Percentiles rank a stretch among this genome's conserved stretches.
Conservation (phyloP, 92 coral and sea anemone species). For the Paramuricea clavata region DNA sequence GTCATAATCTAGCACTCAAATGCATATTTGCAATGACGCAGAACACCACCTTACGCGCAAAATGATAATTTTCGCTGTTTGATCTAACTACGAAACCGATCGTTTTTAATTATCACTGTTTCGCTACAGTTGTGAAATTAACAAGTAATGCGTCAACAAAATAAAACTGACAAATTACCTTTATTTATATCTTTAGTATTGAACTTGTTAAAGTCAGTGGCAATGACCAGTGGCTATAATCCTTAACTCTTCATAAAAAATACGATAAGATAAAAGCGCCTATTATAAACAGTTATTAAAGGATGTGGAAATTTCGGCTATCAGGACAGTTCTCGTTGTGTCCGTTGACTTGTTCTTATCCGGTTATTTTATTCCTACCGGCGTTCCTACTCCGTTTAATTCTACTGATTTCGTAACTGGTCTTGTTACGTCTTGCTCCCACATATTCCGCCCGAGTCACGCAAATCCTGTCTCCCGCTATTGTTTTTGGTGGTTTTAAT, state of each 20-base stretch:
- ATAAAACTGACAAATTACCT: neutral
- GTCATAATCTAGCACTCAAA: too few species aligned
- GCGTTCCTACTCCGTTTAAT: too few species aligned
- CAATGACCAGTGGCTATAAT: neutral
- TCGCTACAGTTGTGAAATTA: neutral
- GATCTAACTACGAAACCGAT: neutral
- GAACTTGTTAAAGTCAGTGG: neutral
- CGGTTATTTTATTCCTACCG: neutral
- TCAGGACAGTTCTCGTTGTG: too few species aligned
- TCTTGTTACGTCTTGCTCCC: neutral
- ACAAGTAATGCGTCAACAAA: neutral
- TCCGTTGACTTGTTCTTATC: too few species aligned
- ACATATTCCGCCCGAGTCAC: neutral
- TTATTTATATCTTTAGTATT: too few species aligned
- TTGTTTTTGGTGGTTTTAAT: too few species aligned
- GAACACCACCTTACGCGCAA: neutral
- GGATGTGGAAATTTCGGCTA: too few species aligned
- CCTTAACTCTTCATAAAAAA: too few species aligned
- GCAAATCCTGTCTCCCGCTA: neutral
- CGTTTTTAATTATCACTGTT: neutral
- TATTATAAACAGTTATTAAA: too few species aligned
- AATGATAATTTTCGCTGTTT: neutral
- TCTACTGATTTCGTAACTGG: neutral
- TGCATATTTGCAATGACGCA: too few species aligned
- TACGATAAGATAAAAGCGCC: too few species aligned